These are phyloP conservation scores for Drosophila histrio DNA, from an alignment of 2,888 invertebrate genomes.

Conservation along the genomic window DNA sequence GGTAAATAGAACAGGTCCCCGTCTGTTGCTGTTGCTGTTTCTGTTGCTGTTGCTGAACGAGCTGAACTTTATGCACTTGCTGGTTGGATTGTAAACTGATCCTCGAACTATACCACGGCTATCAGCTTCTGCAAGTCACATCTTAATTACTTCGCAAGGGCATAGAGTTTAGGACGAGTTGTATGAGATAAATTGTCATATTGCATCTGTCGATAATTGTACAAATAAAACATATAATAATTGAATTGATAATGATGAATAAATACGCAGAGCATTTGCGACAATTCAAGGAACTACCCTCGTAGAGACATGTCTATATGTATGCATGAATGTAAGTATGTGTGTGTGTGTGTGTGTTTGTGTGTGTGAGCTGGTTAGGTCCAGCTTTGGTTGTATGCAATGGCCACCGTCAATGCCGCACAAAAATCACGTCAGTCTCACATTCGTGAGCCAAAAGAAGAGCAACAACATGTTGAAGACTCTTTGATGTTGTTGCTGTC, in stretches of 20 bases:
- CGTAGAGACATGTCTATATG: neutral
- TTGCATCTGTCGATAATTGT: too few relatives aligned
- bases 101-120: constrained; percentile 4
- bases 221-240: too few relatives aligned
- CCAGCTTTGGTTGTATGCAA: constrained; percentile 59
- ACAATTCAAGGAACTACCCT: constrained; percentile 1
- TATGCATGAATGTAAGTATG: neutral
- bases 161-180: too few relatives aligned
- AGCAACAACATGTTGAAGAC: constrained; percentile 29
- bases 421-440: constrained; percentile 68
- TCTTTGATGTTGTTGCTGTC: constrained; percentile 40
- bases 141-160: neutral
- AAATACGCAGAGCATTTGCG: neutral
- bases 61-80: neutral
- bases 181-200: too few relatives aligned
- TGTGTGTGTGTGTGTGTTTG: neutral
- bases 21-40: neutral
- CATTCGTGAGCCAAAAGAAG: constrained; percentile 59
- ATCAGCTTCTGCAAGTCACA: constrained; percentile 10
- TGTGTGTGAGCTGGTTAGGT: constrained; percentile 22
- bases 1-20: constrained; percentile 50
- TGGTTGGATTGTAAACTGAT: constrained; percentile 1
- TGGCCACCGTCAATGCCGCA: constrained; percentile 73
- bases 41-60: neutral
- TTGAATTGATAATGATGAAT: too few relatives aligned